Percentiles rank a stretch among this genome's conserved stretches.
These are phyloP conservation scores for Trochalopteron elliotii DNA, from an alignment of 2,113 vertebrate species.

Conservation along the genomic window DNA sequence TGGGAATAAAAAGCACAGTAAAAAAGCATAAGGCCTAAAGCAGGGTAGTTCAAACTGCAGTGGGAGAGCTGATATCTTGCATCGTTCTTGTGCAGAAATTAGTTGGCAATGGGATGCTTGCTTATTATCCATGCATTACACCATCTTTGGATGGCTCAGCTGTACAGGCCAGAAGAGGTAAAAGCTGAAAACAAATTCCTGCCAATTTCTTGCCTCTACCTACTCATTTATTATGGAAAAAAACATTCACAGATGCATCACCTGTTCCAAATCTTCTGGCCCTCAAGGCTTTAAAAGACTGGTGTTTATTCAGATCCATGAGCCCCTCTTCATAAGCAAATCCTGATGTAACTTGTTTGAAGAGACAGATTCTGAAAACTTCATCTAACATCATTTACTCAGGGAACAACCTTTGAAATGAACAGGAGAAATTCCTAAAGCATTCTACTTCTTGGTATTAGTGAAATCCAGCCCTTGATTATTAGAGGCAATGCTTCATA, in stretches of 20 bases:
- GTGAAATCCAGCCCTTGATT: neutral
- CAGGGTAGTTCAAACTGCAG: neutral
- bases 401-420: neutral
- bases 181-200: neutral
- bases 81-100: neutral
- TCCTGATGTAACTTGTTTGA: neutral
- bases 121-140: neutral
- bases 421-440: neutral
- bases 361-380: neutral
- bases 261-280: neutral
- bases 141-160: neutral
- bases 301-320: neutral
- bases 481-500: neutral
- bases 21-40: neutral
- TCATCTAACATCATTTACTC: neutral
- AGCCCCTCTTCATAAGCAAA: neutral
- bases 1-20: neutral
- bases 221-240: neutral
- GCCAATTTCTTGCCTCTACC: neutral
- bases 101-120: neutral
- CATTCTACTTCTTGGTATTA: neutral
- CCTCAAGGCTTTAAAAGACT: neutral
- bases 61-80: neutral
- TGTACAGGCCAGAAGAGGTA: neutral
- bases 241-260: neutral